These are phyloP conservation scores for Scaptomyza polygonia DNA, from an alignment of 2,888 invertebrate species.

Conservation along the genomic window DNA sequence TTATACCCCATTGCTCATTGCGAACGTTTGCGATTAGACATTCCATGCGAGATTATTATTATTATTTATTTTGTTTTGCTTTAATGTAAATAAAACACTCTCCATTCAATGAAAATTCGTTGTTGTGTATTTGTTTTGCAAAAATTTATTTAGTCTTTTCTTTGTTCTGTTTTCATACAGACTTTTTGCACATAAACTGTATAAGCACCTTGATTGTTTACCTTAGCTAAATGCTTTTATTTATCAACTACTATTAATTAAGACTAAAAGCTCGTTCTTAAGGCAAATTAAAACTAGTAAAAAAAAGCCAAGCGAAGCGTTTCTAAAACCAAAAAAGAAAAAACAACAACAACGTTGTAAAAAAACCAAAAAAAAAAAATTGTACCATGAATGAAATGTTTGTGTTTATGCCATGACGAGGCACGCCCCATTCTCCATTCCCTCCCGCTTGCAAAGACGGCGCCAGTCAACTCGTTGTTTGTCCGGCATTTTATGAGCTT, in stretches of 20 bases:
- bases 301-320: conserved; percentile 73
- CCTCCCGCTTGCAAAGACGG: conserved; percentile 30
- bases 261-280: conserved; percentile 50
- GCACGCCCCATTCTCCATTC: conserved; percentile 44
- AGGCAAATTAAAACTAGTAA: conserved; percentile 37
- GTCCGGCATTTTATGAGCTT: conserved; percentile 61
- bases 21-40: background rate
- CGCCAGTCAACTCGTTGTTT: conserved; percentile 63
- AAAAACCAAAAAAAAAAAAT: conserved; percentile 41
- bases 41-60: conserved; percentile 1
- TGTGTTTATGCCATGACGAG: conserved; percentile 29
- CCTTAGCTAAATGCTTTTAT: background rate
- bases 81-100: background rate
- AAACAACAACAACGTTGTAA: conserved; percentile 40
- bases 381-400: conserved; percentile 64
- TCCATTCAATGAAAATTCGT: conserved; percentile 3
- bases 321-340: conserved; percentile 56
- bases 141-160: too few species aligned
- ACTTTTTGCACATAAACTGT: background rate
- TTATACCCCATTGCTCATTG: conserved; percentile 14
- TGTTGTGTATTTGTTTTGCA: background rate
- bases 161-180: too few species aligned
- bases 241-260: conserved; percentile 62
- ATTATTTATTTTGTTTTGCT: background rate
- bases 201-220: background rate